phyloP scores from a whole-genome alignment of 1,140 invertebrate genomes.

The Cyclina sinensis region DNA sequence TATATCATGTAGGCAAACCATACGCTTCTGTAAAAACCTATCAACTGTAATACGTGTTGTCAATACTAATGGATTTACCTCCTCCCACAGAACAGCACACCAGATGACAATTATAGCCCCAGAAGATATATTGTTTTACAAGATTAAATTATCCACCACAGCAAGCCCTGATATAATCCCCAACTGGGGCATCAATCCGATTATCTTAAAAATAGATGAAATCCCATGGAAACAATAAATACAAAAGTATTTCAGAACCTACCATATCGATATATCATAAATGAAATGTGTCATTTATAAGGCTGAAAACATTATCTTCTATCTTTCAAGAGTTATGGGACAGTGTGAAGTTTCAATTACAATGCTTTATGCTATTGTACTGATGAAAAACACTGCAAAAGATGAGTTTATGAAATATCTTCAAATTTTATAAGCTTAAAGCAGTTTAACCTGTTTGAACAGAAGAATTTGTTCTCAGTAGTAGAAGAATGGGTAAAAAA shows the following conservation, averaged over 20 bases:
- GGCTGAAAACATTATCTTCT: too few relatives aligned
- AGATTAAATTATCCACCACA: conserved; percentile 17
- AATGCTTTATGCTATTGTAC: too few relatives aligned
- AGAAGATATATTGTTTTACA: conserved; percentile 20
- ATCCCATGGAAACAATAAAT: background rate
- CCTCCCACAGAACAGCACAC: background rate
- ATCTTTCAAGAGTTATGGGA: too few relatives aligned
- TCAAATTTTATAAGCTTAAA: too few relatives aligned
- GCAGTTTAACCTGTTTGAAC: too few relatives aligned
- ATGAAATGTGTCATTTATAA: too few relatives aligned
- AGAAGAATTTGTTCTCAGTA: too few relatives aligned
- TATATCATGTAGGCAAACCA: background rate
- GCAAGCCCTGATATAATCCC: background rate
- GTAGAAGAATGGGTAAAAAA: too few relatives aligned
- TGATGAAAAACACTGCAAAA: too few relatives aligned
- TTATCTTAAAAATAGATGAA: background rate
- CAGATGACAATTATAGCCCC: background rate
- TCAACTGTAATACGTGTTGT: background rate
- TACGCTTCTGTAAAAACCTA: background rate
- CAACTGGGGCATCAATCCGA: background rate
- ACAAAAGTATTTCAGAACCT: background rate
- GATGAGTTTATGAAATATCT: too few relatives aligned
- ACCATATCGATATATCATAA: background rate
- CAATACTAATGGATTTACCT: conserved; percentile 34
- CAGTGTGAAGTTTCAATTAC: too few relatives aligned